Base-by-base conservation (phyloP, 1,140 invertebrate species). In the Augochlora pura region DNA sequence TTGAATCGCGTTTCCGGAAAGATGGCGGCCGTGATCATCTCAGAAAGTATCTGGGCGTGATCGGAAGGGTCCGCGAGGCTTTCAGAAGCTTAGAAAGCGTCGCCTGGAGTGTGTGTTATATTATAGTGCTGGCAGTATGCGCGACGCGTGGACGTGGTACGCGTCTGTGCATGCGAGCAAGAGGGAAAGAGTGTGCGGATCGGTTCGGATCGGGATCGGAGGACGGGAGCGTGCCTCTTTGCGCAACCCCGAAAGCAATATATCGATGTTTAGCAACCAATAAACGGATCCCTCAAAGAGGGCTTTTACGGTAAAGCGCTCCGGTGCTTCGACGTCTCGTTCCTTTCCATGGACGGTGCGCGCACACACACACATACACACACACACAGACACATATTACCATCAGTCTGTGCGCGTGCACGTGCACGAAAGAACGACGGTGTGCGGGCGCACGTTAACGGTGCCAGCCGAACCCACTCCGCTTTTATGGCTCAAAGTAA, bases 211-310 rank as follows among this genome's bases (percentile, higher is more conserved):
- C 82, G 79, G 72, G 14, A 14, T 14, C 83, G 82, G 75, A 82
- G 80, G 82, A 84, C 77, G 10, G 54, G 54, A 87, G 73, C 59
- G 82, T 85, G 78, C 81, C 90, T 91, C 89, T 91, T 91, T 90
- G 88, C 86, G 87, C 87, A 87, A 88, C 83, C 85, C 87, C 84
- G 83, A 90, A 92, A 91, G 91, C 92, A 93, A 93, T 93, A 92
- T 92, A 93, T 92, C 88, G 92, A 92, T 93, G 92, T 92, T 93
- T 93, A 93, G 92, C 91, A 93, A 92, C 92, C 92, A 93, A 92
- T 93, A 92, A 93, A 93, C 89, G 91, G 90, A 91, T 92, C 90
- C 88, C 88, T 92, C 90, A 92, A 92, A 93, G 91, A 91, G 92
- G 86, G 90, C 89, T 92, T 93, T 93, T 92, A 92, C 89, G 87